phyloP scores from a whole-genome alignment of 2,888 invertebrate species.

The Ormyrus rosae region DNA sequence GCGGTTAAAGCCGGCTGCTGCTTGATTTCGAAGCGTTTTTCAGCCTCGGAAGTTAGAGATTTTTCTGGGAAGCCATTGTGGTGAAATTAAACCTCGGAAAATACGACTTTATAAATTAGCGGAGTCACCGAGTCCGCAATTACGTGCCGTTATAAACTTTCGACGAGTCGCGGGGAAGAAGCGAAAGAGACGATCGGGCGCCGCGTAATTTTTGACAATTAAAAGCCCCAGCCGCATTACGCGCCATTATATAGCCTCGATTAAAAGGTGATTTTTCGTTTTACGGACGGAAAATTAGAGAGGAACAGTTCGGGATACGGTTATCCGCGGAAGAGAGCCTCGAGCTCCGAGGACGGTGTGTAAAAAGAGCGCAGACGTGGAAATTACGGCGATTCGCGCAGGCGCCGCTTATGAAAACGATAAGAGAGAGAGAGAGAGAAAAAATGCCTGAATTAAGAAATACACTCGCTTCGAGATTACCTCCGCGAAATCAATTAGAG shows the following conservation, averaged over 20 bases:
- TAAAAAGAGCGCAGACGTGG: neutral
- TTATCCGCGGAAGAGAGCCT: constrained; percentile 15
- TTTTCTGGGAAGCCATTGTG: no score
- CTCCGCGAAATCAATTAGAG: constrained; percentile 31
- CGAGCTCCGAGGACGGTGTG: neutral
- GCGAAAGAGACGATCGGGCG: constrained; percentile 16
- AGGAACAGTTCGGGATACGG: constrained; percentile 11
- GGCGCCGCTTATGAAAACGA: constrained; percentile 6
- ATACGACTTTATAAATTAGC: neutral
- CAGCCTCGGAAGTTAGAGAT: no score
- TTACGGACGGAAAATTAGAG: neutral
- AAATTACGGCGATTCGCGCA: constrained; percentile 8
- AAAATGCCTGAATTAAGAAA: constrained; percentile 40
- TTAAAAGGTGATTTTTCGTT: constrained; percentile 26
- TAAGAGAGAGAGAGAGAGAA: neutral
- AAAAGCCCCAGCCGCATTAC: constrained; percentile 10
- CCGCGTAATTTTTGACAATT: constrained; percentile 26
- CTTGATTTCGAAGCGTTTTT: no score
- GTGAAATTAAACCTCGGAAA: no score
- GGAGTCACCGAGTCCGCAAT: constrained; percentile 3
- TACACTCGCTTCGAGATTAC: neutral
- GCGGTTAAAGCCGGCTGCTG: no score
- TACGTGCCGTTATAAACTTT: constrained; percentile 2
- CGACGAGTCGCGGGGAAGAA: neutral
- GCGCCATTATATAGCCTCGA: neutral